These are phyloP conservation scores for Cichladusa arquata DNA, from an alignment of 2,113 vertebrate genomes.

Conservation along the genomic window DNA sequence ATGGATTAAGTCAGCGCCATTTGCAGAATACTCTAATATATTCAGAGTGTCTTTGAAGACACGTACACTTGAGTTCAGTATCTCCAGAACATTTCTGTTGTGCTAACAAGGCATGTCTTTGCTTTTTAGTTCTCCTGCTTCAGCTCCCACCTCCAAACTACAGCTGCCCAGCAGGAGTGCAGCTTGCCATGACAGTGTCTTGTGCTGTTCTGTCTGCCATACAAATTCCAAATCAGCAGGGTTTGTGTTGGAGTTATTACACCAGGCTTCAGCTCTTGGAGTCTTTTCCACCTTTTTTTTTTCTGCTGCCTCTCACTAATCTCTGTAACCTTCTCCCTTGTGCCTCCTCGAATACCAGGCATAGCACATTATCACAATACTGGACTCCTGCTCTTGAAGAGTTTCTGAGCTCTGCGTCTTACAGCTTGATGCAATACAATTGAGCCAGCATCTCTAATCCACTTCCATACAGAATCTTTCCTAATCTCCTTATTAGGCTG, in stretches of 20 bases:
- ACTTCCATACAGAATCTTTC: neutral
- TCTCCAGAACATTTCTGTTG: neutral
- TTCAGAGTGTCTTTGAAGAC: neutral
- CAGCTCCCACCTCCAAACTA: neutral
- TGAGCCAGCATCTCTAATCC: neutral
- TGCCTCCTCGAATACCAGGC: neutral
- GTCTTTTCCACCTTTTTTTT: neutral
- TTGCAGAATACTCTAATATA: neutral
- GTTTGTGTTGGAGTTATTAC: neutral
- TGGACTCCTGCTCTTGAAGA: neutral
- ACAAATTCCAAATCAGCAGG: neutral
- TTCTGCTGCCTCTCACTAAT: neutral
- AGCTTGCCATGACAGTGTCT: neutral
- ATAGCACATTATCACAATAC: neutral
- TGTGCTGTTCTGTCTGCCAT: neutral
- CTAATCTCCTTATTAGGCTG: neutral
- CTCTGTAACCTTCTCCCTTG: neutral
- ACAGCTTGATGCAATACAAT: neutral
- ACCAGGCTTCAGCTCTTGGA: neutral
- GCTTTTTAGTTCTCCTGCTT: neutral
- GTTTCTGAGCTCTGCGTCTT: neutral
- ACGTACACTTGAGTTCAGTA: accelerated
- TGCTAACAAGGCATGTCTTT: neutral
- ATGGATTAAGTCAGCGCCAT: neutral
- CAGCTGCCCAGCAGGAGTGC: neutral